phyloP scores from a whole-genome alignment of 2,797 vertebrate species.

The Pseudomugil gertrudae region DNA sequence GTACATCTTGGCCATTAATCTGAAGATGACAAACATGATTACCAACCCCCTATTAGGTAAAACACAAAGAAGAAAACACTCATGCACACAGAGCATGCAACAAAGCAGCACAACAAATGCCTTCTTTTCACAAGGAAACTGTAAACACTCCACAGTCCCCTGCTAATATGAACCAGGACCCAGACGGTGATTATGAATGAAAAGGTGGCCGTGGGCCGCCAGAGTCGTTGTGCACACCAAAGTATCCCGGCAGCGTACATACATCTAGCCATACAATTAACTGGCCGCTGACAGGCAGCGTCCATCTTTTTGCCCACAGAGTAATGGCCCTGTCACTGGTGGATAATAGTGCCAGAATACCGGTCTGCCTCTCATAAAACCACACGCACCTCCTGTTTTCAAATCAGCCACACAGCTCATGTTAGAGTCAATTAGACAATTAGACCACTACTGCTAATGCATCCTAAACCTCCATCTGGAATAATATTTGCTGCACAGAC shows the following conservation, averaged over 20 bases:
- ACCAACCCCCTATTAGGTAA: slow-evolving; percentile 9
- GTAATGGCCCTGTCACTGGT: slow-evolving; percentile 94
- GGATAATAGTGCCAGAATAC: slow-evolving; percentile 90
- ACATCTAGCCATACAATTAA: slow-evolving; percentile 97
- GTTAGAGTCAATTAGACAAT: slow-evolving; percentile 78
- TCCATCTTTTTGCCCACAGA: slow-evolving; percentile 93
- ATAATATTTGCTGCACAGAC: neutral
- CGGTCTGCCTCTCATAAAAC: slow-evolving; percentile 79
- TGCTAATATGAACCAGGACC: slow-evolving; percentile 73
- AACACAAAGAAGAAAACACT: slow-evolving; percentile 43
- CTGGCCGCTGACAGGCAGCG: slow-evolving; percentile 91
- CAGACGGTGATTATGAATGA: slow-evolving; percentile 85
- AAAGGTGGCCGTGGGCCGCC: slow-evolving; percentile 84
- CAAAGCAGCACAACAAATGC: slow-evolving; percentile 46
- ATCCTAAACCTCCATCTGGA: slow-evolving; percentile 44
- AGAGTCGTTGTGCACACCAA: slow-evolving; percentile 86
- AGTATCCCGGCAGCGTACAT: slow-evolving; percentile 88
- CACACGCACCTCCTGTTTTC: slow-evolving; percentile 59
- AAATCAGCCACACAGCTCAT: slow-evolving; percentile 77
- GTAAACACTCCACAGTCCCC: slow-evolving; percentile 82
- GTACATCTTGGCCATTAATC: slow-evolving; percentile 96
- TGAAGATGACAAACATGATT: slow-evolving; percentile 76
- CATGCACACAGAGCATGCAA: neutral
- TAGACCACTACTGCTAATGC: slow-evolving; percentile 79
- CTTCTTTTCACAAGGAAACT: slow-evolving; percentile 76